Evolutionary conservation across 2,797 vertebrate genomes (phyloP).

Genomic region (Bufotes viridis): DNA sequence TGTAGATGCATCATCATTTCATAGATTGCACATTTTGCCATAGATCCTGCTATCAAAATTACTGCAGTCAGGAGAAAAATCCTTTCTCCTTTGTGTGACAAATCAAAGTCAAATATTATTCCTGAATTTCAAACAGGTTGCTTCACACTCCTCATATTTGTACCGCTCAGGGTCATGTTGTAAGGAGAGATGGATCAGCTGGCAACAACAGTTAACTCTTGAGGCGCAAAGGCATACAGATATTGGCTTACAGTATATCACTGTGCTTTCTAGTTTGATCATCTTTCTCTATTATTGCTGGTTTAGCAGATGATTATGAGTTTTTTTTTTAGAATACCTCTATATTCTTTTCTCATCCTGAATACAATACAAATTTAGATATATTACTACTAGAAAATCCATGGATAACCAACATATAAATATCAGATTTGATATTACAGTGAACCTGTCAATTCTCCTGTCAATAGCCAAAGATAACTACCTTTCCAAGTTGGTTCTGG

Average conservation of each 20-base stretch:
- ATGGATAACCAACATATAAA: not conserved
- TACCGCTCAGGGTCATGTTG: slow-evolving; percentile 34
- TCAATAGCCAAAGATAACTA: too few relatives aligned
- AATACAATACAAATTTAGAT: not conserved
- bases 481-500: too few relatives aligned
- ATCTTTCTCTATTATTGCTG: too few relatives aligned
- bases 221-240: not conserved
- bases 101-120: slow-evolving; percentile 53
- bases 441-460: too few relatives aligned
- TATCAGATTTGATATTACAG: not conserved
- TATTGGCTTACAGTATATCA: not conserved
- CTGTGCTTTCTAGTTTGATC: too few relatives aligned
- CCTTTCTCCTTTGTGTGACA: slow-evolving; percentile 39
- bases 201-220: slow-evolving; percentile 3
- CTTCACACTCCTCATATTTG: not conserved
- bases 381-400: not conserved
- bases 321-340: not conserved
- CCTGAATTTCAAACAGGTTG: slow-evolving; percentile 43
- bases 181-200: not conserved
- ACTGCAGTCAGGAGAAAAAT: not conserved
- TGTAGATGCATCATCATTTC: slow-evolving; percentile 7
- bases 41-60: not conserved
- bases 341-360: not conserved
- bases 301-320: not conserved
- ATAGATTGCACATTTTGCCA: slow-evolving; percentile 29